A percentile compares a stretch with the other conserved stretches of the same genome.
phyloP scores from a whole-genome alignment of 2,888 invertebrate genomes.

The Muschampia plurimacula region DNA sequence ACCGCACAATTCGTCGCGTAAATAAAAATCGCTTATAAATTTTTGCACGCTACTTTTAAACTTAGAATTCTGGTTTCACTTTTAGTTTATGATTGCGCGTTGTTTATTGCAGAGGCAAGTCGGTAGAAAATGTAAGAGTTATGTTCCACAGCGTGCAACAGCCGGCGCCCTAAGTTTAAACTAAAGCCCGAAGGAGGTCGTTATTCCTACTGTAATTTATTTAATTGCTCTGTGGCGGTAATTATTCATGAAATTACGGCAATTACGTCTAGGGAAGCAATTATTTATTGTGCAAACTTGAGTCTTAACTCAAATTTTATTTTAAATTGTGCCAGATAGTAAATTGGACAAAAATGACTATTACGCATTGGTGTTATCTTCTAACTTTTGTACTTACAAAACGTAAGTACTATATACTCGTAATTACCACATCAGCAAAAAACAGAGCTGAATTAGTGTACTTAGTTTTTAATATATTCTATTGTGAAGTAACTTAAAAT shows the following conservation, averaged over 20 bases:
- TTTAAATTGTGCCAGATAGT: constrained; percentile 81
- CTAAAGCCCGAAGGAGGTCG: constrained; percentile 81
- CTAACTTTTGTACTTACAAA: background rate
- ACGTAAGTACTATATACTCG: background rate
- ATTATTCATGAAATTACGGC: constrained; percentile 86
- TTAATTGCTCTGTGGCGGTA: constrained; percentile 85
- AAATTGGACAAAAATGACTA: constrained; percentile 52
- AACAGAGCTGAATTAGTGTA: background rate
- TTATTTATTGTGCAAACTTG: constrained; percentile 85
- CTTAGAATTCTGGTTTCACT: constrained; percentile 34
- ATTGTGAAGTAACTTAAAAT: too few species aligned
- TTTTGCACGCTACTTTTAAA: constrained; percentile 41
- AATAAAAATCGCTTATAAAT: constrained; percentile 41
- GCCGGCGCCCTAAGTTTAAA: constrained; percentile 79
- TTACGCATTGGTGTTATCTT: background rate
- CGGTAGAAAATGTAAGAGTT: constrained; percentile 58
- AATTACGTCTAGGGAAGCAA: constrained; percentile 84
- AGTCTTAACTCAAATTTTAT: constrained; percentile 84
- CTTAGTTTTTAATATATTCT: too few species aligned
- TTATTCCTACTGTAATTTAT: constrained; percentile 84
- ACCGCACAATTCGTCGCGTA: constrained; percentile 61
- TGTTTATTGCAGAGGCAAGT: constrained; percentile 47
- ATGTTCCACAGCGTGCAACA: constrained; percentile 65
- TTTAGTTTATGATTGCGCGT: constrained; percentile 46
- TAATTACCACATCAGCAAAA: background rate